These are phyloP conservation scores for Acanthosepion esculentum DNA, from an alignment of 2,888 invertebrate species.

Conservation along the genomic window DNA sequence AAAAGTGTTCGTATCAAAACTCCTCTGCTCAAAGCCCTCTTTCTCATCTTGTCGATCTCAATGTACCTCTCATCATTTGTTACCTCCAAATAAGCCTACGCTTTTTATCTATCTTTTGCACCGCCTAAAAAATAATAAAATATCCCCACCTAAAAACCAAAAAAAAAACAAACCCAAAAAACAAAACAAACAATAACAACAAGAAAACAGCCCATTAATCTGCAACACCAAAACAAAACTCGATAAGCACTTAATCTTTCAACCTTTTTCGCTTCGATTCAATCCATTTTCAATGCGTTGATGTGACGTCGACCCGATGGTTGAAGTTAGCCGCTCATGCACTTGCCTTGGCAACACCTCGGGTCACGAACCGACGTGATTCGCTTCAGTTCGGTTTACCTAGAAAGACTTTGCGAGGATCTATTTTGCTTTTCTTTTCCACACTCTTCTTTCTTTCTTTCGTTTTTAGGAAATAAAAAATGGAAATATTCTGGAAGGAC, in stretches of 20 bases:
- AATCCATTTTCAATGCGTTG: slow-evolving; percentile 33
- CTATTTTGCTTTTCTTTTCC: neutral
- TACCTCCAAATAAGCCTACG: neutral
- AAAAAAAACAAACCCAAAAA: no score
- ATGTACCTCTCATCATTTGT: neutral
- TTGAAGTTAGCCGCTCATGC: neutral
- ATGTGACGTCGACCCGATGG: neutral
- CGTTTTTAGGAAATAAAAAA: neutral
- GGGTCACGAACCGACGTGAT: neutral
- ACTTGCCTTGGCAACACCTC: neutral
- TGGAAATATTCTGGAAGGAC: neutral
- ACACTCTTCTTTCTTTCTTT: neutral
- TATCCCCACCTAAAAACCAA: no score
- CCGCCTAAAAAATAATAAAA: neutral
- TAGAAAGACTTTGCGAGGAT: neutral
- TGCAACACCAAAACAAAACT: neutral
- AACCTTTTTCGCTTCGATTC: neutral
- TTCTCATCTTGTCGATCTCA: neutral
- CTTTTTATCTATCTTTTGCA: neutral
- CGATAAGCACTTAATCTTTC: slow-evolving; percentile 16
- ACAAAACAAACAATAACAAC: neutral
- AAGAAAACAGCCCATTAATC: neutral
- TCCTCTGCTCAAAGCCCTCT: no score
- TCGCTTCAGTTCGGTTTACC: neutral
- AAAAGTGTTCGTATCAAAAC: no score